Percentiles rank a stretch among this genome's conserved stretches.
These are phyloP conservation scores for Pygoscelis adeliae DNA, from an alignment of 2,113 vertebrate genomes.

Conservation along the genomic window DNA sequence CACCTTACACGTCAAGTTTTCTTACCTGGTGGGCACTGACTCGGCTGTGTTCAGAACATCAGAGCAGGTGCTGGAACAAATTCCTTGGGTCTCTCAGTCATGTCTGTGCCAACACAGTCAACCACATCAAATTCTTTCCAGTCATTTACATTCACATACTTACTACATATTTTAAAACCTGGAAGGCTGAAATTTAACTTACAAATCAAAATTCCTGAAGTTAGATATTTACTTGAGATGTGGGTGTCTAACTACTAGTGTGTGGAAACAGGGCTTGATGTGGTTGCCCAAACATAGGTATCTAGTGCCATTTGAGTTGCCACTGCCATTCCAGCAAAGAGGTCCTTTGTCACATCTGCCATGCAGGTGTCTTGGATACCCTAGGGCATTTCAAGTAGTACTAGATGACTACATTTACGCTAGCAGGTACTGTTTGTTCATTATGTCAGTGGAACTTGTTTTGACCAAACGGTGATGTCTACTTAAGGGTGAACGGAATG, in stretches of 20 bases:
- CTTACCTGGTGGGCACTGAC: not conserved
- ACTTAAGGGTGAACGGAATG: not conserved
- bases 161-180: not conserved
- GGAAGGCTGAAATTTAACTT: not conserved
- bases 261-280: not conserved
- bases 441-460: not conserved
- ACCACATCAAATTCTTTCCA: not conserved
- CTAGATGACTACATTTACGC: not conserved
- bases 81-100: not conserved
- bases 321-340: not conserved
- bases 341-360: not conserved
- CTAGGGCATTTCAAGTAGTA: not conserved
- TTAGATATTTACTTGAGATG: not conserved
- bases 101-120: not conserved
- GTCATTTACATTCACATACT: not conserved
- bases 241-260: not conserved
- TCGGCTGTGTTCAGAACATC: not conserved
- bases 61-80: not conserved
- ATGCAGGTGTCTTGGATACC: not conserved
- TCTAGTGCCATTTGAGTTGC: not conserved
- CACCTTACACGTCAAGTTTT: not conserved
- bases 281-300: not conserved
- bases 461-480: not conserved
- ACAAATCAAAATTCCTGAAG: not conserved
- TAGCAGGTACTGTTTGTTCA: not conserved